Evolutionary conservation across 1,140 invertebrate genomes (phyloP), one percentile per base, ranked within the genome.

Genomic region (Schlechtendalia chinensis): DNA sequence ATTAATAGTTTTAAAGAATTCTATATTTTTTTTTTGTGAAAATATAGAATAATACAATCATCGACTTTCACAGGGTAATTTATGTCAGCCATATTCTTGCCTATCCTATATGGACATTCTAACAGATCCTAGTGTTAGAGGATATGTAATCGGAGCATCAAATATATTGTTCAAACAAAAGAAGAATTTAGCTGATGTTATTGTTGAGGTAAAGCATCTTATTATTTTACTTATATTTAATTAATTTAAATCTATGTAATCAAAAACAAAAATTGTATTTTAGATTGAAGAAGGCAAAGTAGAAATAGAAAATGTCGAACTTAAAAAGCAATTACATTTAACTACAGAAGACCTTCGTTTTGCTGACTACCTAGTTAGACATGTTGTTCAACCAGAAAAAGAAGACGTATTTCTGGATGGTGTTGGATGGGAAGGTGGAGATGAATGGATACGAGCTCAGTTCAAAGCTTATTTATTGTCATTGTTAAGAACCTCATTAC

Each of bases 151-250:
- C 82, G 98, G 98, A 69, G 97, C 97, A 12, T 98, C 97, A 54
- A 99, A 99, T 89, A 92, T 98, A 22, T 87, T 99, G 11, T 99
- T 99, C 85, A 96, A 96, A 86, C 96, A 98, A 84, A 97, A 97
- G 84, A 91, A 92, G 81, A 93, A 97, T 84, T 86, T 98, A 8
- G 93, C 95, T 84, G 97, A 99, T 88, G 93, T 96, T 47, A 87
- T 98, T 72, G 90, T 99, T 16, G 96, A 97, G 87, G 92, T 97
- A 85, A 72, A 54, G 16, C 17, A 12, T 27, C 19, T 29, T 53
- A 63, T 53, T 53, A 27, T 24, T 53, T 50, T 24, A 47, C 17
- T 45, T 59, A 1, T 16, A 71, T 39, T 16, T 54, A 39, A 19
- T 53, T 45, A 10, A 79, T 69, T 53, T 4, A 39, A 39, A 39